phyloP scores from a whole-genome alignment of 2,113 vertebrate species.

The Crotophaga sulcirostris region DNA sequence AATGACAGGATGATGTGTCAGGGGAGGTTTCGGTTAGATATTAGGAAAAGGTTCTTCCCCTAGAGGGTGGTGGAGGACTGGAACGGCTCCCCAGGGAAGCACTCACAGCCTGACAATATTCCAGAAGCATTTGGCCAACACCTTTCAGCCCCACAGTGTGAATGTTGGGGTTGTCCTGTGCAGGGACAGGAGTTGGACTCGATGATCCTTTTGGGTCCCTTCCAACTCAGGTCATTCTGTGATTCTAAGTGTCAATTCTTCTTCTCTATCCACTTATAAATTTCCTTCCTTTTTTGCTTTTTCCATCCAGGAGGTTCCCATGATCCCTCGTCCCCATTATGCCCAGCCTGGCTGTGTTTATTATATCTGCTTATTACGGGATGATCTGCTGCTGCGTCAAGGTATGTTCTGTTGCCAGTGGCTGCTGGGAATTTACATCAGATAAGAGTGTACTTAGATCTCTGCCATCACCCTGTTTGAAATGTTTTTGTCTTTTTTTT shows the following conservation, averaged over 20 bases:
- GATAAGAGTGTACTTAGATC: background rate
- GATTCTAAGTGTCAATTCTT: background rate
- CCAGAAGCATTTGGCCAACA: too few relatives aligned
- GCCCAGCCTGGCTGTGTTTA: slow-evolving; percentile 94
- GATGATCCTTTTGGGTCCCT: too few relatives aligned
- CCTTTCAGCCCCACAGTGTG: too few relatives aligned
- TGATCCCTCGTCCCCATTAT: slow-evolving; percentile 95
- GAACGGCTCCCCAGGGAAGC: too few relatives aligned
- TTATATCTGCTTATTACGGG: slow-evolving; percentile 94
- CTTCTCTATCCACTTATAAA: background rate
- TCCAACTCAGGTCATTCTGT: too few relatives aligned
- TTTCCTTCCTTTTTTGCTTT: background rate
- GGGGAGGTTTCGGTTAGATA: too few relatives aligned
- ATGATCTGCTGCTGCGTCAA: slow-evolving; percentile 94
- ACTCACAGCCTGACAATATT: too few relatives aligned
- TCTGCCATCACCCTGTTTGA: background rate
- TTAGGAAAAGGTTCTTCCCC: too few relatives aligned
- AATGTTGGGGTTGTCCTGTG: too few relatives aligned
- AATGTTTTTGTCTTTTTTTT: background rate
- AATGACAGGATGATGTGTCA: too few relatives aligned
- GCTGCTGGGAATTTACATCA: background rate
- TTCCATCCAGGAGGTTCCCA: slow-evolving; percentile 90
- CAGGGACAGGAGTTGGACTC: too few relatives aligned
- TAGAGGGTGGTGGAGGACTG: too few relatives aligned
- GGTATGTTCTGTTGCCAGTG: slow-evolving; percentile 67